Evolutionary conservation across 2,113 vertebrate species (phyloP).

Genomic region (Cygnus buccinator): DNA sequence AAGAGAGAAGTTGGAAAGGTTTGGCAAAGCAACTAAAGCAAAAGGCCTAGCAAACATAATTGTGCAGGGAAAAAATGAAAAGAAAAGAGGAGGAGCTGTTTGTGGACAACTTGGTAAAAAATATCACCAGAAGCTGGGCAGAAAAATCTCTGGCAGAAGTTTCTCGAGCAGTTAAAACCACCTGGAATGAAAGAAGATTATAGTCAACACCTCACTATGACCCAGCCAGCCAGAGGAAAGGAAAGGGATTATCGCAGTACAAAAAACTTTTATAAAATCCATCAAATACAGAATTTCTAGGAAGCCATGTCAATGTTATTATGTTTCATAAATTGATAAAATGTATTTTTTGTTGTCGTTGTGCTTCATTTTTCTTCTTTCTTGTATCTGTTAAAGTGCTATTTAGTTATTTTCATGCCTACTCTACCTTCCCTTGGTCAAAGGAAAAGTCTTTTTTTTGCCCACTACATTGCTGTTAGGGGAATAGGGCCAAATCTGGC

Average conservation of each 20-base stretch:
- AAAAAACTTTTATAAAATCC: neutral
- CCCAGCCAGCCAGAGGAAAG: neutral
- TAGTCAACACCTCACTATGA: neutral
- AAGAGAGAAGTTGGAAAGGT: conserved; percentile 11
- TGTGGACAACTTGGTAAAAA: neutral
- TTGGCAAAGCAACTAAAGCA: neutral
- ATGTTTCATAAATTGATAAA: neutral
- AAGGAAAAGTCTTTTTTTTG: neutral
- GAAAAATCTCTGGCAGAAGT: neutral
- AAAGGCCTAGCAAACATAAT: neutral
- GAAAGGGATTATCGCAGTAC: neutral
- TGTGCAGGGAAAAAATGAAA: neutral
- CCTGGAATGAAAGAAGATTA: neutral
- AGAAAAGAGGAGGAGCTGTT: neutral
- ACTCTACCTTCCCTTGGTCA: neutral
- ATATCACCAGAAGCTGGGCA: neutral
- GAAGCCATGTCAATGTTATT: neutral
- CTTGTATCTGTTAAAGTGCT: neutral
- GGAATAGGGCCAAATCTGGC: neutral
- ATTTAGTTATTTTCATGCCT: neutral
- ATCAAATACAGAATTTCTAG: neutral
- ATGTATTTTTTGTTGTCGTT: neutral
- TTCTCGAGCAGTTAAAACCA: neutral
- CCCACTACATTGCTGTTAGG: neutral
- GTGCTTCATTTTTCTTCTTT: neutral